Evolutionary conservation across 2,888 invertebrate species (phyloP).

Genomic region (Synanthedon vespiformis): DNA sequence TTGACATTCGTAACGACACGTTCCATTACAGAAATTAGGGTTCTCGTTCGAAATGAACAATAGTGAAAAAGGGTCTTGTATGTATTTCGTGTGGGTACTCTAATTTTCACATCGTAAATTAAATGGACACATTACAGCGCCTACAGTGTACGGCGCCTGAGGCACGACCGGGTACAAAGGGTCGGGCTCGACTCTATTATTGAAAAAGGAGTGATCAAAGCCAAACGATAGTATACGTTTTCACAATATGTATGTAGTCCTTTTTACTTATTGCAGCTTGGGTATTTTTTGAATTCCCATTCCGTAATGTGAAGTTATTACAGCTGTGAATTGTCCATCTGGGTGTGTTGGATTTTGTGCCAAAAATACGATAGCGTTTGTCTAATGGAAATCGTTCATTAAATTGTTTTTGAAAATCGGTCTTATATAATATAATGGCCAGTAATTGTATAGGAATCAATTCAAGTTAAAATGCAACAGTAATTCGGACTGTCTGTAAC

Average conservation of each 20-base stretch:
- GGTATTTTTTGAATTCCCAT: constrained; percentile 36
- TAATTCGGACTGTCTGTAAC: too few species aligned
- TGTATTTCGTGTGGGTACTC: constrained; percentile 13
- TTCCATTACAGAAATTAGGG: constrained; percentile 9
- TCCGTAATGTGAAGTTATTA: constrained; percentile 32
- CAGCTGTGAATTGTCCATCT: background rate
- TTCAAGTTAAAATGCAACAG: too few species aligned
- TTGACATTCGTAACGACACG: constrained; percentile 8
- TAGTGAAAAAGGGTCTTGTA: constrained; percentile 22
- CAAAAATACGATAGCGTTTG: too few species aligned
- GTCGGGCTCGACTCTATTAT: constrained; percentile 45
- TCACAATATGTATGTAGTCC: constrained; percentile 48
- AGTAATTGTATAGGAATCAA: too few species aligned
- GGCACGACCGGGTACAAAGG: constrained; percentile 43
- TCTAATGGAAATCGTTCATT: too few species aligned
- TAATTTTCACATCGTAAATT: constrained; percentile 43
- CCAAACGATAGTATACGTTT: constrained; percentile 42
- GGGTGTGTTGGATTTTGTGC: too few species aligned
- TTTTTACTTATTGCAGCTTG: constrained; percentile 43
- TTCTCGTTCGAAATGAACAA: constrained; percentile 19
- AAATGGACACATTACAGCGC: constrained; percentile 51
- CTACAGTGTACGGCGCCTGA: constrained; percentile 24
- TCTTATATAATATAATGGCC: too few species aligned
- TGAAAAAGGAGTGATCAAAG: constrained; percentile 67
- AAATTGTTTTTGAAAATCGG: too few species aligned